These are phyloP conservation scores for Halcyon malimbica DNA, from an alignment of 2,113 vertebrate genomes.

Conservation along the genomic window DNA sequence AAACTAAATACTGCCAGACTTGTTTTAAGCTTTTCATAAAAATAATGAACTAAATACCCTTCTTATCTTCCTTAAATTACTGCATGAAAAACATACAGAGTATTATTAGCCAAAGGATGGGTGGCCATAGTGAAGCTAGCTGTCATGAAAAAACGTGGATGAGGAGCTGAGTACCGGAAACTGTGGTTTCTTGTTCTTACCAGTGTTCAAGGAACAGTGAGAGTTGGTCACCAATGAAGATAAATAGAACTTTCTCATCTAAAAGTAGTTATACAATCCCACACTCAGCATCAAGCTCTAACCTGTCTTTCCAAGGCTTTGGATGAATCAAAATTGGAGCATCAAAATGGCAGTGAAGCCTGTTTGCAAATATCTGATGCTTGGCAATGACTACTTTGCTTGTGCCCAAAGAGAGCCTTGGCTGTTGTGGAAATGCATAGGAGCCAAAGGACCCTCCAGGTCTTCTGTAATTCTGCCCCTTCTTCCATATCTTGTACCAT, in stretches of 20 bases:
- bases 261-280: background rate
- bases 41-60: background rate
- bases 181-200: background rate
- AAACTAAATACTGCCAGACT: background rate
- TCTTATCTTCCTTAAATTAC: background rate
- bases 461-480: background rate
- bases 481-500: background rate
- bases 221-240: background rate
- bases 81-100: background rate
- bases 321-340: background rate
- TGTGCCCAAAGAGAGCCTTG: background rate
- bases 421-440: rapidly evolving
- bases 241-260: background rate
- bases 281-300: background rate
- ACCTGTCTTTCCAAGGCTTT: background rate
- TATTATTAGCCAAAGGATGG: background rate
- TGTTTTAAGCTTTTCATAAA: background rate
- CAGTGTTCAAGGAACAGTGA: background rate
- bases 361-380: background rate
- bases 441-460: background rate
- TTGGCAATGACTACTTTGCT: background rate
- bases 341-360: background rate
- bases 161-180: background rate
- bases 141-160: background rate
- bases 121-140: background rate